phyloP scores from a whole-genome alignment of 2,113 vertebrate species.

The Anoura caudifer region DNA sequence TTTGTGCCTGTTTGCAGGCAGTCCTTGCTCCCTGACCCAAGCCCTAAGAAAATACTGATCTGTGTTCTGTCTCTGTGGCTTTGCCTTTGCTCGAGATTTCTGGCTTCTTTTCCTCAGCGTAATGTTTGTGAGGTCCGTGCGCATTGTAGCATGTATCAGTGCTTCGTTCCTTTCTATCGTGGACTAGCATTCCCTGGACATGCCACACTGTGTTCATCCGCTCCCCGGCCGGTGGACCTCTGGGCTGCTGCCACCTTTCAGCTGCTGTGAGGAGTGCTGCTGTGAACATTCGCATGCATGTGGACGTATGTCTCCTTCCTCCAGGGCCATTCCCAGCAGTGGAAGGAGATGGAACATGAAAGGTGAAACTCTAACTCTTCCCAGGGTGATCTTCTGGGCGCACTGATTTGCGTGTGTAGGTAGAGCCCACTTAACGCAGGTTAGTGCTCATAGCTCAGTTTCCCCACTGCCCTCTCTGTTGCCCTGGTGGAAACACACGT shows the following conservation, averaged over 20 bases:
- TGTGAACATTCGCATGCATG: rapidly evolving
- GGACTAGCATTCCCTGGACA: not conserved
- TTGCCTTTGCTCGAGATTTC: not conserved
- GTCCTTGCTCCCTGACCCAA: not conserved
- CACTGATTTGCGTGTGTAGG: rapidly evolving
- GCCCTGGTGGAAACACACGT: not conserved
- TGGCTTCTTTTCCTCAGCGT: not conserved
- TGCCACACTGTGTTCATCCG: too few species aligned
- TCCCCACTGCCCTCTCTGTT: not conserved
- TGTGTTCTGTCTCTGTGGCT: not conserved
- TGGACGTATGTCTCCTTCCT: not conserved
- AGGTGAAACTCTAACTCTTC: not conserved
- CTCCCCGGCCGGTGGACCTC: not conserved
- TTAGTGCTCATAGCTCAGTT: rapidly evolving
- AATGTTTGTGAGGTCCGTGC: not conserved
- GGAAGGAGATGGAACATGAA: not conserved
- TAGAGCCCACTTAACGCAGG: too few species aligned
- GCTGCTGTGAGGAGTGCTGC: too few species aligned
- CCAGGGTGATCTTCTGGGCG: not conserved
- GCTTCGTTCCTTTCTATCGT: not conserved
- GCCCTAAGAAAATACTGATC: not conserved
- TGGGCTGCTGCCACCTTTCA: not conserved
- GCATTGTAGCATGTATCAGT: rapidly evolving
- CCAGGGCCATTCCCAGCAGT: too few species aligned
- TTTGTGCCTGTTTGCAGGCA: not conserved